Base-by-base conservation (phyloP, 2,888 invertebrate genomes). In the Saturnia pavonia region DNA sequence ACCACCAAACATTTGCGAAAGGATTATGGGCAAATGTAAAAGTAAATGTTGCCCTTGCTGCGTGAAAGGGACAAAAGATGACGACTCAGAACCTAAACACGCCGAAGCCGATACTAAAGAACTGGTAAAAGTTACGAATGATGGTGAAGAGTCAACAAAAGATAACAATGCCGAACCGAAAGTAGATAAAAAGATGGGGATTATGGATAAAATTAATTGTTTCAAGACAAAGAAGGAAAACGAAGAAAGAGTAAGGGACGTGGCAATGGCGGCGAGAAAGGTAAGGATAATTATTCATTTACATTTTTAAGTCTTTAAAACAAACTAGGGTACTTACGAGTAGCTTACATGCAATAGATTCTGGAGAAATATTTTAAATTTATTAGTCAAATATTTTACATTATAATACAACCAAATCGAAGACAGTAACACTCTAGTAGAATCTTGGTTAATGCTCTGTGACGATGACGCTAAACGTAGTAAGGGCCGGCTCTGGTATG, bases 41-140 rank as follows among this genome's bases (percentile, higher is more conserved):
- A 77, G 82, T 11, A 90, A 89, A 75, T 93, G 94, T 74, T 95
- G 95, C 74, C 87, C 94, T n/a, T 92, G 92, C 75, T 95, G 94
- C 73, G 80, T 86, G 34, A 91, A 90, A 74, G 82, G 83, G 1
- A 83, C 81, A 34, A 80, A 87, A 45, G 88, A 86, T 1, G 88
- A 87, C 1, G 67, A 54, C 42, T 6, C 22, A 0, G 70, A 65
- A 40, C n/a, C 65, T 19, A 65, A 40, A 40, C 3, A 40, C 0
- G 65, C 8, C n/a, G 82, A 81, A 60, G 11, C 25, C 63, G 80
- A 80, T 43, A 65, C n/a, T 16, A 83, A 83, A 57, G 87, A 85
- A 9, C 83, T 81, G 14, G 75, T 75, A 51, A 78, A 77, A 69
- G 78, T 79, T 51, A 74, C 75, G 27, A 79, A 75, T 73, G 77